Evolutionary conservation across 2,113 vertebrate species (phyloP), one percentile per base, ranked within the genome.

Genomic region (Tricholaema leucomelas): DNA sequence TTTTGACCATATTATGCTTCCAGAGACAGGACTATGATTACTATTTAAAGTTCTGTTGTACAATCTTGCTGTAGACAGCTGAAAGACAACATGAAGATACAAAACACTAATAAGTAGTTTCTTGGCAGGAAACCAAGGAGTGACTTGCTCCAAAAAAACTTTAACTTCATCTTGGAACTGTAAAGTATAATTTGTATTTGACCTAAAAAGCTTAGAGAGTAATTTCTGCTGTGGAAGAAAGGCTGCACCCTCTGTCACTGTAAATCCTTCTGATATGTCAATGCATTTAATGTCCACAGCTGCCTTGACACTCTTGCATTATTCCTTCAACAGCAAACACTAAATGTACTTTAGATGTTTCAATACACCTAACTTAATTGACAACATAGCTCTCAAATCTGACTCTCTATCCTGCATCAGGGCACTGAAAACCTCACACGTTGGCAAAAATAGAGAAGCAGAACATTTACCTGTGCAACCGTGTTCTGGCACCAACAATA

Each of bases 401-500:
- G 23, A 30, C n/a, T 10, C 18, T 5, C 4, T 8, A 21, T 24
- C 23, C 64, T 36, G 31, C 5, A 20, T 3, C 46, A 2, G 21
- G 55, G 67, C 2, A 5, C 73, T 30, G 30, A 36, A 19, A 74
- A 74, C 31, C 64, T 30, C 8, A 19, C 5, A 13, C 4, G 7
- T 0, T 28, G 35, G 44, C 36, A 42, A 70, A 85, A 88, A 65
- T 1, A 59, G 38, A 46, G 15, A 31, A 48, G 40, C 30, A 36
- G 75, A 75, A 78, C 40, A 55, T 36, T 31, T 88, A 98, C 98
- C 97, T 95, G 95, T 38, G 69, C 66, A 76, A 96, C 38, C n/a
- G 48, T 94, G 93, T 54, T 95, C 76, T 96, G 96, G 86, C 96
- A 97, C 97, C 96, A 98, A 24, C 54, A 92, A 6, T 89, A 98